Conservation (phyloP, 1,140 invertebrate genomes). For the Nephila pilipes region DNA sequence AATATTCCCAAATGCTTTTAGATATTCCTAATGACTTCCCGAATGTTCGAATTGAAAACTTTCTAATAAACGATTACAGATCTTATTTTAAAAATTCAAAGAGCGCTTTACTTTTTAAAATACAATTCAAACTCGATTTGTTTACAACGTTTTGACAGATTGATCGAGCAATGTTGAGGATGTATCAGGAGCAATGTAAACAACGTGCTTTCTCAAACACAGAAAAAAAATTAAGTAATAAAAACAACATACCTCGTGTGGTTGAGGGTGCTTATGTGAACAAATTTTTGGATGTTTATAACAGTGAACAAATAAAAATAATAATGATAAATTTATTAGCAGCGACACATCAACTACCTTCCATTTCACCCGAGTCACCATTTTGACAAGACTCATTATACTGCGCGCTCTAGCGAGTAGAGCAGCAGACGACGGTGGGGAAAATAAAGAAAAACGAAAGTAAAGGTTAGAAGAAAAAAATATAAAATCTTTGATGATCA, state of each 20-base stretch:
- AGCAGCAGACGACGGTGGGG: constrained; percentile 45
- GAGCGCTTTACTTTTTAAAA: background rate
- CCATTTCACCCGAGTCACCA: constrained; percentile 73
- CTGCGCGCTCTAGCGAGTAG: constrained; percentile 73
- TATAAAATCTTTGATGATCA: background rate
- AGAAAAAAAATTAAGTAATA: background rate
- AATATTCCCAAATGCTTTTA: too few species aligned
- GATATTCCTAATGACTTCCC: too few species aligned
- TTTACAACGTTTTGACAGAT: constrained; percentile 54
- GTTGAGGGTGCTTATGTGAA: constrained; percentile 67
- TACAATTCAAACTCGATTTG: constrained; percentile 7
- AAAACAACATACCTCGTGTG: constrained; percentile 67
- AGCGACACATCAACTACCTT: constrained; percentile 58
- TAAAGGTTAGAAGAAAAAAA: constrained; percentile 5
- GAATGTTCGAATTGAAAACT: too few species aligned
- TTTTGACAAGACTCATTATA: constrained; percentile 75
- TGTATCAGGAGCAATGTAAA: constrained; percentile 63
- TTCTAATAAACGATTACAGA: too few species aligned
- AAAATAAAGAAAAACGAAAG: constrained; percentile 54
- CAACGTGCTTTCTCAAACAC: constrained; percentile 50
- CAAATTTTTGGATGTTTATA: constrained; percentile 55
- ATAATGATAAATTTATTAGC: constrained; percentile 52
- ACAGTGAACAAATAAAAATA: constrained; percentile 59
- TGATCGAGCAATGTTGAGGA: constrained; percentile 9
- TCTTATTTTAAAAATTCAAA: background rate